These are phyloP conservation scores for Mimumesa dahlbomi DNA, from an alignment of 2,888 invertebrate genomes.

Conservation along the genomic window DNA sequence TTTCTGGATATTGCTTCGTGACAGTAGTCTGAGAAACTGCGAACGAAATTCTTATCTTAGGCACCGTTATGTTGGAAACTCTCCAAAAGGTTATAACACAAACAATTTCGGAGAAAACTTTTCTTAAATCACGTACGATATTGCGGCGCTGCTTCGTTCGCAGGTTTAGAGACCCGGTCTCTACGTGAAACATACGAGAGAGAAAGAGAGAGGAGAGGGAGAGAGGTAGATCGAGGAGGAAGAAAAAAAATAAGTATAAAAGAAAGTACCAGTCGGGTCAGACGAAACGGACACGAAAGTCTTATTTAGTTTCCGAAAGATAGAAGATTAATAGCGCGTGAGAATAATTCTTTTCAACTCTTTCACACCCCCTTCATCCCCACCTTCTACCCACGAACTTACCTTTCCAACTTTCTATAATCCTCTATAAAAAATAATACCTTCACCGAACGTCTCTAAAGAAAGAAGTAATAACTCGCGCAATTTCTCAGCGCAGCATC, in stretches of 20 bases:
- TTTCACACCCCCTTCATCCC: background rate
- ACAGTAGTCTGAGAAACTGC: slow-evolving; percentile 42
- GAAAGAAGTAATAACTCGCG: no score
- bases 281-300: slow-evolving; percentile 10
- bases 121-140: slow-evolving; percentile 66
- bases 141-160: slow-evolving; percentile 51
- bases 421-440: no score
- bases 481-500: background rate
- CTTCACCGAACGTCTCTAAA: background rate
- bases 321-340: background rate
- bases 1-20: slow-evolving; percentile 54
- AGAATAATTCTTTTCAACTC: background rate
- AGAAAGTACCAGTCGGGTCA: no score
- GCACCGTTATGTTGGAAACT: slow-evolving; percentile 48
- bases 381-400: background rate
- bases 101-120: slow-evolving; percentile 60
- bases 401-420: background rate
- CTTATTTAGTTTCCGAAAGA: slow-evolving; percentile 37
- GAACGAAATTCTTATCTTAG: slow-evolving; percentile 61
- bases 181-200: background rate
- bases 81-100: slow-evolving; percentile 60
- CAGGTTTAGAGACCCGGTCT: slow-evolving; percentile 13
- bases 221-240: slow-evolving; percentile 32
- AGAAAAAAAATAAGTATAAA: slow-evolving; percentile 37
- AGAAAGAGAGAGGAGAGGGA: background rate